phyloP scores from a whole-genome alignment of 2,797 vertebrate species.

The Xyrichtys novacula region DNA sequence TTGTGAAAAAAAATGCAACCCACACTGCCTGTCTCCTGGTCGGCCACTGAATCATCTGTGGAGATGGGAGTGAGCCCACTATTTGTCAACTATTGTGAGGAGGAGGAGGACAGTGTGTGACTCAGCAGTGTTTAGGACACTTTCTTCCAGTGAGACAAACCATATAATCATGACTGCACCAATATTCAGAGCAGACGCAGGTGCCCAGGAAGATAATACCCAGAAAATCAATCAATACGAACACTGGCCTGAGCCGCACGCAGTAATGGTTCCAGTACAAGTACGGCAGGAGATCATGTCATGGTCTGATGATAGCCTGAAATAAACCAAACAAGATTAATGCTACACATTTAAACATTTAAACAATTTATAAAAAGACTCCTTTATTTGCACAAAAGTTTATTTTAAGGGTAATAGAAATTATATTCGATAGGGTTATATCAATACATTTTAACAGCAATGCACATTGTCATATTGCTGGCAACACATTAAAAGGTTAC shows the following conservation, averaged over 20 bases:
- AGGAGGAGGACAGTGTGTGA: constrained; percentile 68
- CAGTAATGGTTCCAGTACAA: constrained; percentile 4
- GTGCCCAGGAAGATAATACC: not conserved
- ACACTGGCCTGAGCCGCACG: constrained; percentile 8
- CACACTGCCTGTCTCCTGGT: constrained; percentile 52
- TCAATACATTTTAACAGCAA: no score
- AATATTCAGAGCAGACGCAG: constrained; percentile 19
- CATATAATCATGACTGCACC: constrained; percentile 16
- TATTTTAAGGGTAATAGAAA: no score
- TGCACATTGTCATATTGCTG: no score
- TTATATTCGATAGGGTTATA: no score
- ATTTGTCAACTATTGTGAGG: constrained; percentile 67
- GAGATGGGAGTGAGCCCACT: constrained; percentile 57
- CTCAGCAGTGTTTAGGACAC: constrained; percentile 66
- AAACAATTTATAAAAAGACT: no score
- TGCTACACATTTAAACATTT: no score
- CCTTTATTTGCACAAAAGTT: no score
- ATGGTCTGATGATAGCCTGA: not conserved
- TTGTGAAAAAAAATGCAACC: constrained; percentile 72
- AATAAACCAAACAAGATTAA: not conserved
- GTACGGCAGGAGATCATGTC: not conserved
- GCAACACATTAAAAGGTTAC: no score
- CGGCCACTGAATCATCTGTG: constrained; percentile 67
- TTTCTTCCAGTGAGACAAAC: constrained; percentile 48
- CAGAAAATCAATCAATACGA: not conserved